These are phyloP conservation scores for Oreochromis aureus DNA, from an alignment of 2,113 vertebrate species.

Conservation along the genomic window DNA sequence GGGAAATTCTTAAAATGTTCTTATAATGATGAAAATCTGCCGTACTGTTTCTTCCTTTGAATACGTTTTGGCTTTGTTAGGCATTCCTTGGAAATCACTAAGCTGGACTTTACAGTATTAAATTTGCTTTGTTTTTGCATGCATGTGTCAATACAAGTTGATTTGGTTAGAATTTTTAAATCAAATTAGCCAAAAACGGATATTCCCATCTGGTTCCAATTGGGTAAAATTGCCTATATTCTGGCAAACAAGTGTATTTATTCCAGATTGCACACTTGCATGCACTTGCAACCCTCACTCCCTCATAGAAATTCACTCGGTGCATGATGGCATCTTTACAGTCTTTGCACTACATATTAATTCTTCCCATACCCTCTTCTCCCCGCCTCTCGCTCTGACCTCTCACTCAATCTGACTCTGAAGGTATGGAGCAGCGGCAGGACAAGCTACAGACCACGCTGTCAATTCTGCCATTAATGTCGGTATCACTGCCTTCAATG, in stretches of 20 bases:
- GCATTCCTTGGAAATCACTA: not conserved
- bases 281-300: not conserved
- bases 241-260: not conserved
- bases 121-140: not conserved
- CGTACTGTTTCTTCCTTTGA: not conserved
- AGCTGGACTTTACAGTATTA: not conserved
- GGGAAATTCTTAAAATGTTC: not conserved
- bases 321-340: constrained; percentile 15
- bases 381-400: not conserved
- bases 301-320: not conserved
- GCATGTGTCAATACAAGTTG: not conserved
- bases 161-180: not conserved
- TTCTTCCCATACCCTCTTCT: not conserved
- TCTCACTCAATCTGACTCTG: constrained; percentile 28
- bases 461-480: constrained; percentile 94
- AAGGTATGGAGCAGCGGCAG: constrained; percentile 91
- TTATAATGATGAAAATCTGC: not conserved
- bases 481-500: constrained; percentile 90
- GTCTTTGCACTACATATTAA: not conserved
- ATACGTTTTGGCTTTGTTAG: not conserved
- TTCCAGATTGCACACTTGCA: constrained; percentile 9
- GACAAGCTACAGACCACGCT: constrained; percentile 86
- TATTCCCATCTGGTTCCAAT: not conserved
- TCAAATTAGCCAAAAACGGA: not conserved
- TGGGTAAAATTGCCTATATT: not conserved